Evolutionary conservation across 1,140 invertebrate species (phyloP).

Genomic region (Caenorhabditis inopinata): DNA sequence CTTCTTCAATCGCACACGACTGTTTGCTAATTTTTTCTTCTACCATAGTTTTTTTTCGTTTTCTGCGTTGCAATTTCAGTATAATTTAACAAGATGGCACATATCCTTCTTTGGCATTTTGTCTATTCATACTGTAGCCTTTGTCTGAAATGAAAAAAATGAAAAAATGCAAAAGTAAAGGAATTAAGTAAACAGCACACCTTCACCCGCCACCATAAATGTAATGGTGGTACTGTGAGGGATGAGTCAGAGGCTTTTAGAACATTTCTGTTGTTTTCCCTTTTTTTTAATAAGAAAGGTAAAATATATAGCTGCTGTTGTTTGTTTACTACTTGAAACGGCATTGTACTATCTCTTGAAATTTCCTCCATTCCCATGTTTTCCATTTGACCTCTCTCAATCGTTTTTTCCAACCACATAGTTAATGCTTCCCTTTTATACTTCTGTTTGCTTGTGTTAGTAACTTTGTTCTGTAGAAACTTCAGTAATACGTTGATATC

Average conservation of each 20-base stretch:
- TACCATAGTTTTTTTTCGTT: background rate
- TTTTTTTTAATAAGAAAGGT: background rate
- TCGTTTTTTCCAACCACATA: too few relatives aligned
- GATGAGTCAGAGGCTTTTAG: background rate
- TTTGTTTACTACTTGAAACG: conserved; percentile 29
- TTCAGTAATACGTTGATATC: too few relatives aligned
- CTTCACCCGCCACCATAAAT: background rate
- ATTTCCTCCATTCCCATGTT: too few relatives aligned
- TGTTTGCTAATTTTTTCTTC: background rate
- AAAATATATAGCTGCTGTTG: background rate
- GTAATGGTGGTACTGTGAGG: background rate
- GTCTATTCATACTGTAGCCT: too few relatives aligned
- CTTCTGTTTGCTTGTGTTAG: background rate
- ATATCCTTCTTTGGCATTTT: too few relatives aligned
- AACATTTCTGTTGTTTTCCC: background rate
- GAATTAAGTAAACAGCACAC: background rate
- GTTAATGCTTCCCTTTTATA: background rate
- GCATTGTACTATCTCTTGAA: background rate
- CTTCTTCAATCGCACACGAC: too few relatives aligned
- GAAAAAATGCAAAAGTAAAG: too few relatives aligned
- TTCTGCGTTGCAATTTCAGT: background rate
- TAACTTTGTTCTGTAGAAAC: background rate
- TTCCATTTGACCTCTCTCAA: background rate
- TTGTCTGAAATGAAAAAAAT: background rate
- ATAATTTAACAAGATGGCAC: too few relatives aligned